These are phyloP conservation scores for Aphidius ervi DNA, from an alignment of 1,140 invertebrate genomes.

Conservation along the genomic window DNA sequence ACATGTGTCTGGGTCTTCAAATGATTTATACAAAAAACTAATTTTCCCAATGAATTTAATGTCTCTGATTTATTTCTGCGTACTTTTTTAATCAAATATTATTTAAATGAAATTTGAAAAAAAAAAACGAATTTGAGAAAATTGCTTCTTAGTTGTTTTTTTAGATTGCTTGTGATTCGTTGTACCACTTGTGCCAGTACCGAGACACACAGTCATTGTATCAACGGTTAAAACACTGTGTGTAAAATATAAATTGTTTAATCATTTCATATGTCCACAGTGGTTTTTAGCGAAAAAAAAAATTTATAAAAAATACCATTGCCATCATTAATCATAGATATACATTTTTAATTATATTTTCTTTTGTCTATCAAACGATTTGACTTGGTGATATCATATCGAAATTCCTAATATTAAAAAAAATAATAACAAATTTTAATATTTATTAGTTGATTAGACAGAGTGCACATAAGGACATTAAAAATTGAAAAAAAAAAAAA, in stretches of 20 bases:
- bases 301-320: neutral
- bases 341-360: neutral
- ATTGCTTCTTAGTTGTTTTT: neutral
- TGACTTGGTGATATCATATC: conserved; percentile 24
- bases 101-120: conserved; percentile 5
- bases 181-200: conserved; percentile 24
- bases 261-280: neutral
- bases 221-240: too few species aligned
- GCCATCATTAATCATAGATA: conserved; percentile 5
- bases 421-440: conserved; percentile 1
- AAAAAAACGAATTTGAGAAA: neutral
- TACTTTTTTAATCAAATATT: neutral
- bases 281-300: conserved; percentile 14
- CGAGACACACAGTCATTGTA: neutral
- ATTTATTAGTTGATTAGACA: conserved; percentile 1
- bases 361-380: conserved; percentile 11
- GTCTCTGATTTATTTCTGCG: too few species aligned
- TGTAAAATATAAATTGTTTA: neutral
- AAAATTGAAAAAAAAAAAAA: too few species aligned
- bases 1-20: too few species aligned
- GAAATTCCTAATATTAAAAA: conserved; percentile 17
- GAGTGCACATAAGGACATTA: conserved; percentile 13
- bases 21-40: too few species aligned
- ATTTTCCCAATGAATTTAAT: neutral
- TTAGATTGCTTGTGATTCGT: conserved; percentile 19